A percentile compares a stretch with the other conserved stretches of the same genome.
Evolutionary conservation across 2,113 vertebrate genomes (phyloP).

Genomic region (Petroica traversi): DNA sequence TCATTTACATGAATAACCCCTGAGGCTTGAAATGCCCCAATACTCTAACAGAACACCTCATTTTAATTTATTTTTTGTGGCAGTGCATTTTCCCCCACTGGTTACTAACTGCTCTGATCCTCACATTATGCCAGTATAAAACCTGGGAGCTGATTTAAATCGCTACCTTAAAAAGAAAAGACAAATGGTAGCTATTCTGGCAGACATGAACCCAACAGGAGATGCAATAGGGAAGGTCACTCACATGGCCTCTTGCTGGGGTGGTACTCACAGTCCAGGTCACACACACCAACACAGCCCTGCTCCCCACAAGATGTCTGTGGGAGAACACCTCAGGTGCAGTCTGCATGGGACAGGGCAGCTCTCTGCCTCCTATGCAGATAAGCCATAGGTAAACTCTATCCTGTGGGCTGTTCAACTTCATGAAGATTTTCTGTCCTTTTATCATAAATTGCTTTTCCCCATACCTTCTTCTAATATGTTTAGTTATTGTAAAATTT

Average conservation of each 20-base stretch:
- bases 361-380: neutral
- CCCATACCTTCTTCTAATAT: neutral
- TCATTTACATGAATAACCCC: conserved; percentile 12
- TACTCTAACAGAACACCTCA: neutral
- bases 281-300: neutral
- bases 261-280: fast-evolving
- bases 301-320: neutral
- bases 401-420: neutral
- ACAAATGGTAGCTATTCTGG: neutral
- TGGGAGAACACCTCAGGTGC: neutral
- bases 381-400: fast-evolving
- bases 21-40: neutral
- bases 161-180: neutral
- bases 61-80: conserved; percentile 9
- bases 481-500: neutral
- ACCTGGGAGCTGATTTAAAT: neutral
- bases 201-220: neutral
- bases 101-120: neutral
- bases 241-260: neutral
- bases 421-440: neutral
- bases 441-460: neutral
- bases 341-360: neutral
- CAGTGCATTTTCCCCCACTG: neutral
- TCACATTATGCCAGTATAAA: neutral
- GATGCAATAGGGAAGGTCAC: fast-evolving